Conservation (phyloP, 2,797 vertebrate genomes). For the Diceros bicornis region DNA sequence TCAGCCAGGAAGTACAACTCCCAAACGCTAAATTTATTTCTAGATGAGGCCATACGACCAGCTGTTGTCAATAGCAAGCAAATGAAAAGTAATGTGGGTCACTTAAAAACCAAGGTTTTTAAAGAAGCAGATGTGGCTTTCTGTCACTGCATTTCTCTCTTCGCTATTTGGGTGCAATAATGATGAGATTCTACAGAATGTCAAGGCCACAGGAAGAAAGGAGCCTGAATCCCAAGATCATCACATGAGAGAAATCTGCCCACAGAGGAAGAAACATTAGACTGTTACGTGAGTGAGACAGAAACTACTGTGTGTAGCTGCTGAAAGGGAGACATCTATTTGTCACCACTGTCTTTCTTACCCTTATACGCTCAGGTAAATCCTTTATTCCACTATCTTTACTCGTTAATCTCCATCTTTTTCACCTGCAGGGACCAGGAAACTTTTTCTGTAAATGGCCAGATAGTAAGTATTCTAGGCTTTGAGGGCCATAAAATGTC, state of each 20-base stretch:
- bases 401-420: not conserved
- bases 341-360: too few relatives aligned
- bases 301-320: not conserved
- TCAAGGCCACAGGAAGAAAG: not conserved
- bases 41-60: not conserved
- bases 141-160: not conserved
- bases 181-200: not conserved
- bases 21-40: not conserved
- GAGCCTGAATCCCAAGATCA: fast-evolving
- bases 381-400: not conserved
- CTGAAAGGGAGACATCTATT: not conserved
- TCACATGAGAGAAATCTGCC: not conserved
- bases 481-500: not conserved
- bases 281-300: fast-evolving
- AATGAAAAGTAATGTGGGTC: not conserved
- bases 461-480: not conserved
- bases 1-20: not conserved
- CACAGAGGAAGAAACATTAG: not conserved
- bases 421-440: not conserved
- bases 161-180: not conserved
- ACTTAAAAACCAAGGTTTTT: not conserved
- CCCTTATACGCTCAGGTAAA: not conserved
- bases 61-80: not conserved
- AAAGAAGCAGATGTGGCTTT: not conserved
- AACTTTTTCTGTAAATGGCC: not conserved